Conservation (phyloP, 37 sponge, comb jelly and placozoan species). For the Axinella damicornis region DNA sequence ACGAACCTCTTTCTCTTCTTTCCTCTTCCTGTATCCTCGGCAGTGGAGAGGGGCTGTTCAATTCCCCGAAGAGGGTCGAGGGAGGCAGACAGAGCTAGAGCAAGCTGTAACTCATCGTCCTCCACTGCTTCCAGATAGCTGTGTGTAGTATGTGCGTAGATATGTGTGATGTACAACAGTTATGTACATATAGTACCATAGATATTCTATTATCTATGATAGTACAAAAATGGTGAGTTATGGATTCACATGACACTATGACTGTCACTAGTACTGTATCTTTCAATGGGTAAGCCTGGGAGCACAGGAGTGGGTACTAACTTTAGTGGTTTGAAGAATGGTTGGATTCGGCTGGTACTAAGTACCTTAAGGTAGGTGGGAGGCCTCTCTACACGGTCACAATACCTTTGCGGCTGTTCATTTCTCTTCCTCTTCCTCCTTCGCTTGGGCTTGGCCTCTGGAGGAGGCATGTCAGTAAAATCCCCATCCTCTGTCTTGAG, state of each 20-base stretch:
- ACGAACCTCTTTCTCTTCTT: background rate
- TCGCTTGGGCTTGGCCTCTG: background rate
- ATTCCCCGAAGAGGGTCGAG: background rate
- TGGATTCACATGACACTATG: no score
- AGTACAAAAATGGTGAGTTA: no score
- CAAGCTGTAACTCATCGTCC: constrained; percentile 70
- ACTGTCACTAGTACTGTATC: no score
- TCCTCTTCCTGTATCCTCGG: background rate
- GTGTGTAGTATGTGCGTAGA: background rate
- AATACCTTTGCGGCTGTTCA: background rate
- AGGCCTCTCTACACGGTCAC: no score
- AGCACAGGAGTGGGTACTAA: no score
- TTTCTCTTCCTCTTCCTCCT: constrained; percentile 26
- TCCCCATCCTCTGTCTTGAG: constrained; percentile 6
- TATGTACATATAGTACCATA: no score
- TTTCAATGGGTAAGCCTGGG: no score
- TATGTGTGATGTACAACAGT: no score
- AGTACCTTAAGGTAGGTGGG: no score
- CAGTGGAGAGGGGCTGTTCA: background rate
- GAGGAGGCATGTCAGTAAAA: constrained; percentile 7
- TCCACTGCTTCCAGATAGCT: constrained; percentile 34
- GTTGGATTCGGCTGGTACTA: no score
- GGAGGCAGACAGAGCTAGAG: constrained; percentile 76
- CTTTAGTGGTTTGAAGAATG: no score
- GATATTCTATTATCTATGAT: no score